Percentiles rank a stretch among this genome's conserved stretches.
These are phyloP conservation scores for Acanthis flammea DNA, from an alignment of 2,797 vertebrate species.

Conservation along the genomic window DNA sequence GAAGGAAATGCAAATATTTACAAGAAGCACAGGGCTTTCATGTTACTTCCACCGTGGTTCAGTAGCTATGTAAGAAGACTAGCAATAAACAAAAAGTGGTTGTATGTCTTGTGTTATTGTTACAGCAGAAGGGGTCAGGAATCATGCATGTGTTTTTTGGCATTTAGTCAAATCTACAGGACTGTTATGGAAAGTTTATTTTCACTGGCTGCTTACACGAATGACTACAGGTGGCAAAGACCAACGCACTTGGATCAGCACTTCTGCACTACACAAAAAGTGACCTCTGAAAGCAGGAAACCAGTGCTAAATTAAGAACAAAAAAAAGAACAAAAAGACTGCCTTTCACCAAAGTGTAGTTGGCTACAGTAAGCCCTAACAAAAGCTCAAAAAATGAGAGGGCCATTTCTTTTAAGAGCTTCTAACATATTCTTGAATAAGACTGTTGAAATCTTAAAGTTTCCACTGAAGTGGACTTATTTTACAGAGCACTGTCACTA, in stretches of 20 bases:
- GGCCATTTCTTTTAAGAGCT: neutral
- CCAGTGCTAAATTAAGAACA: neutral
- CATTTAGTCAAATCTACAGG: constrained; percentile 8
- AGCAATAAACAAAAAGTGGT: constrained; percentile 44
- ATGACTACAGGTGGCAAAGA: constrained; percentile 65
- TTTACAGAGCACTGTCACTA: neutral
- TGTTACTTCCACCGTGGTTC: constrained; percentile 26
- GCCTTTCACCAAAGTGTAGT: neutral
- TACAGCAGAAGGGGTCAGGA: constrained; percentile 55
- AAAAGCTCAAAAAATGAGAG: neutral
- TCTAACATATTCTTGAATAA: neutral
- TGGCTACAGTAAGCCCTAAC: neutral
- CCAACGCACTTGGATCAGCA: constrained; percentile 26
- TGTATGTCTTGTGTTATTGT: constrained; percentile 27
- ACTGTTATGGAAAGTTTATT: constrained; percentile 49
- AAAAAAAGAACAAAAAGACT: neutral
- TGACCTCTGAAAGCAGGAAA: neutral
- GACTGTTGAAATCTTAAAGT: neutral
- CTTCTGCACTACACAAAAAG: constrained; percentile 9
- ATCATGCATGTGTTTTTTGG: constrained; percentile 41
- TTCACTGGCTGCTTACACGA: constrained; percentile 45
- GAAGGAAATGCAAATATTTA: constrained; percentile 52
- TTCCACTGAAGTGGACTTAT: neutral
- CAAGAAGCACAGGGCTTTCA: constrained; percentile 36
- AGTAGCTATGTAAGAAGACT: constrained; percentile 48